Evolutionary conservation across 37 sponge, comb jelly and placozoan species (phyloP).

Genomic region (Axinella damicornis): DNA sequence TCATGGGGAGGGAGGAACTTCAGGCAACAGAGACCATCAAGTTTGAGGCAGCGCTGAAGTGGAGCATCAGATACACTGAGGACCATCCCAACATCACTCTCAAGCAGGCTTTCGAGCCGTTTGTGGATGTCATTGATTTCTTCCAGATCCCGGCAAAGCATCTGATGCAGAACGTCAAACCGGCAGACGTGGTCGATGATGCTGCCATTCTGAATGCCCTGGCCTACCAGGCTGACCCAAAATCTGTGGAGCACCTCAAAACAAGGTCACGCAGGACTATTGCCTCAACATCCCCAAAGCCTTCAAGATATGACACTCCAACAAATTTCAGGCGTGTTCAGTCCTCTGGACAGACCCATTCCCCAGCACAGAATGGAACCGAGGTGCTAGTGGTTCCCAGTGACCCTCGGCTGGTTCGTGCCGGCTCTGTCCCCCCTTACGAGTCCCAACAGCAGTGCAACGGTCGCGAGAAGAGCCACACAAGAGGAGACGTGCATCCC

Average conservation of each 20-base stretch:
- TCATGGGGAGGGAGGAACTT: slow-evolving; percentile 88
- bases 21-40: slow-evolving; percentile 78
- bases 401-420: background rate
- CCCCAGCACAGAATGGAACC: background rate
- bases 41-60: slow-evolving; percentile 84
- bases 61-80: slow-evolving; percentile 57
- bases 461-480: background rate
- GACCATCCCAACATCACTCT: slow-evolving; percentile 39
- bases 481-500: slow-evolving; percentile 18
- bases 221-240: slow-evolving; percentile 95
- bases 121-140: slow-evolving; percentile 84
- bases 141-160: slow-evolving; percentile 81
- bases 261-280: too few species aligned
- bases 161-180: slow-evolving; percentile 92
- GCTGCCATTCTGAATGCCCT: slow-evolving; percentile 86
- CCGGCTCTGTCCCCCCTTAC: background rate
- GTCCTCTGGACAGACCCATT: slow-evolving; percentile 21
- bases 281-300: background rate
- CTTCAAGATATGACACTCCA: background rate
- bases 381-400: background rate
- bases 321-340: slow-evolving; percentile 25
- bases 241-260: slow-evolving; percentile 57
- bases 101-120: slow-evolving; percentile 81
- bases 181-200: slow-evolving; percentile 79
- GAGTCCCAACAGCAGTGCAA: background rate